Evolutionary conservation across 2,797 vertebrate genomes (phyloP), one percentile per base, ranked within the genome.

Genomic region (Sebastiscus albofasciatus): DNA sequence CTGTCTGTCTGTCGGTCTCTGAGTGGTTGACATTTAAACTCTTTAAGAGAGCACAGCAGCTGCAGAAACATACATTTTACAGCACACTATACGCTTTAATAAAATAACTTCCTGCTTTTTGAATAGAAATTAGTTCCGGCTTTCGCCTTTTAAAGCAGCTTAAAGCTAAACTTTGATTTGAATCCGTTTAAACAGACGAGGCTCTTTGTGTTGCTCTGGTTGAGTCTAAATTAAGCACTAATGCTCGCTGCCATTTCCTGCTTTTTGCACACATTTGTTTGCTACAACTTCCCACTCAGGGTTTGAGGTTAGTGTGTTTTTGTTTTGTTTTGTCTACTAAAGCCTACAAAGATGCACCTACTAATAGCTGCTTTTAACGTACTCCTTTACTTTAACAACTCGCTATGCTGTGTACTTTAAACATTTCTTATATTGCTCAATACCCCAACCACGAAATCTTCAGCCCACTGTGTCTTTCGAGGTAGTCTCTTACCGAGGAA

Each of bases 191-290:
- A 39, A 67, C 68, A 49, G 64, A 10, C 8, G 34, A 52, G 58
- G 42, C 31, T 60, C 2, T 52, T 29, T 72, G 20, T 72, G 68
- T 83, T 84, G 52, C 67, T 84, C 36, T 66, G 52, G 56, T 49
- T 79, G 39, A 26, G 27, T 86, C 88, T 94, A 90, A 91, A 92
- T 89, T 79, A 91, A 91, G 83, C 78, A 29, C 67, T 20, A 66
- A 72, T 72, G 75, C 79, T 74, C 7, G 1, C 73, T 86, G 90
- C 85, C 85, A 91, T 90, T 94, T 94, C 90, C 92, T 94, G 91
- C 86, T 87, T 87, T 83, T 82, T 55, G 75, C 81, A 81, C 80
- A 85, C 80, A 81, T 87, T 90, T 90, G 84, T 90, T 92, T 93
- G 84, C 81, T 88, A 80, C 75, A 79, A 87, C 88, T 83, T 93